A percentile compares a stretch with the other conserved stretches of the same genome.
Conservation (phyloP, 2,113 vertebrate genomes). For the Lepus europaeus region DNA sequence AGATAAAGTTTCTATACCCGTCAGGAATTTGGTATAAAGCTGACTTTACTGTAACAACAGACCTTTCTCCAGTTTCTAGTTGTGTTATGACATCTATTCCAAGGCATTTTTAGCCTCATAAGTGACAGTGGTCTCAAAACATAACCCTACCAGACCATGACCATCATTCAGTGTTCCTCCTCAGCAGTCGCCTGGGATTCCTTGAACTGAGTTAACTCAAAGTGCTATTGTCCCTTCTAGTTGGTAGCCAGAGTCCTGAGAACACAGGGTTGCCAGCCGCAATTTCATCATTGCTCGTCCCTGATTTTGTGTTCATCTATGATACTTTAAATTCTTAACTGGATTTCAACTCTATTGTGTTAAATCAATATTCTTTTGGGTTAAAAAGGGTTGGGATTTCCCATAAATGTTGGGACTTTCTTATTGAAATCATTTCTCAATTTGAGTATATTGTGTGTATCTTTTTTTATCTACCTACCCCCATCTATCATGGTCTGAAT, state of each 20-base stretch:
- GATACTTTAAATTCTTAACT: too few species aligned
- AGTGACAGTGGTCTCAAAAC: background rate
- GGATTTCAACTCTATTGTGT: too few species aligned
- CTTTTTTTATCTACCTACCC: too few species aligned
- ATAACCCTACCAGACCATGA: background rate
- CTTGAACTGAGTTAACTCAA: background rate
- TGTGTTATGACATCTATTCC: background rate
- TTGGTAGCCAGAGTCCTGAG: background rate
- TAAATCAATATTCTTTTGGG: too few species aligned
- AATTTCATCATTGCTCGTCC: background rate
- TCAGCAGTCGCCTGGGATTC: background rate
- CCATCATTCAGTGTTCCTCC: background rate
- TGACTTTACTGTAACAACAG: background rate
- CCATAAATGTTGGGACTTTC: too few species aligned
- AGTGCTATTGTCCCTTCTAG: background rate
- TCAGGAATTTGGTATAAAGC: background rate
- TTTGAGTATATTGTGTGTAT: too few species aligned
- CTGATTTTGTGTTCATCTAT: background rate
- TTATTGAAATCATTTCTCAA: too few species aligned
- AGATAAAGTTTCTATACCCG: background rate
- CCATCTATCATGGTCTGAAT: too few species aligned
- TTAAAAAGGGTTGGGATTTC: too few species aligned
- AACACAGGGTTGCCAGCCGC: background rate
- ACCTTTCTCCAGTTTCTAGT: background rate
- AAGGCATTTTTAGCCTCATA: background rate